Base-by-base conservation (phyloP, 2,113 vertebrate genomes). In the Coptodon bakossiorum region DNA sequence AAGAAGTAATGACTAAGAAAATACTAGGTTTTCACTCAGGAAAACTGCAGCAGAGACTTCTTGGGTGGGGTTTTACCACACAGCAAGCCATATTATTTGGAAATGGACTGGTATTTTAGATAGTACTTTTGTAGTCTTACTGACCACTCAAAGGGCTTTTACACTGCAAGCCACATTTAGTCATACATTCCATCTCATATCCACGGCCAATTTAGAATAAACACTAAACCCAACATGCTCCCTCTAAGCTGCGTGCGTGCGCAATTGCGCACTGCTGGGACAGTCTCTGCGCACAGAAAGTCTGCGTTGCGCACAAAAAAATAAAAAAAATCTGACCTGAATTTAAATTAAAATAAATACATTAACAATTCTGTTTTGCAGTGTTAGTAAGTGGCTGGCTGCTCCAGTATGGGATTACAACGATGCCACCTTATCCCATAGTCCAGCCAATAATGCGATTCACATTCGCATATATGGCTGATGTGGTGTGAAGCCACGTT, bases 51-150 rank as follows among this genome's bases (percentile, higher is more conserved):
- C 36, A 43, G n/a, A 24, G 36, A 71, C 66, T 24, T 71, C 1
- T 43, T 43, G 66, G 66, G 66, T 43, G 66, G 36, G 66, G 66
- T 71, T 71, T 71, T 43, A 43, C 66, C 66, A 16, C 38, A 9
- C 66, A 71, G 66, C 38, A 16, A 9, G 38, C 66, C 36, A 24
- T 71, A 43, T 24, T 71, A 43, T 43, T 71, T 71, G 13, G 66
- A 71, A 71, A 71, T 36, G 38, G 66, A 43, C 38, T 71, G 66
- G 61, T n/a, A 7, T 63, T n/a, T 66, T 66, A 66, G 38, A 38
- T n/a, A 66, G 34, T 10, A 36, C 10, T 71, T 1, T 24, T 71
- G 3, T 43, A 43, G 38, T 43, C n/a, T 43, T 16, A 6, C 38
- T 43, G 38, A 43, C 66, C 38, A 71, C 38, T 71, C 38, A 9